phyloP scores from a whole-genome alignment of 2,888 invertebrate species.

The Cremastinae sp. region DNA sequence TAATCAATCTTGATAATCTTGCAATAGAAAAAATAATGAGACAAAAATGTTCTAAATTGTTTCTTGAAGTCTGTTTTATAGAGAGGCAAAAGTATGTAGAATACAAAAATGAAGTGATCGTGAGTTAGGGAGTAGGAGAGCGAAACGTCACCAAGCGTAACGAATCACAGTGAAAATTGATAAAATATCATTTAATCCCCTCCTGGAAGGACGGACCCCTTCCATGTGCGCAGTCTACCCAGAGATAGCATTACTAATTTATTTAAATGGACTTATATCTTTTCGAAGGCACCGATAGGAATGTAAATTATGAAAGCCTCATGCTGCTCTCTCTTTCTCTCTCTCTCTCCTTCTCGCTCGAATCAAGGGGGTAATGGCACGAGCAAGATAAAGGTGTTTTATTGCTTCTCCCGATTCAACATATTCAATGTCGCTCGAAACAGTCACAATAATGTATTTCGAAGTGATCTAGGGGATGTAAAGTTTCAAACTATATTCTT shows the following conservation, averaged over 20 bases:
- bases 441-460: slow-evolving; percentile 18
- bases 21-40: no score
- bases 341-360: no score
- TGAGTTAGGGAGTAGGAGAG: neutral
- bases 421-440: slow-evolving; percentile 60
- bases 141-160: slow-evolving; percentile 69
- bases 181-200: slow-evolving; percentile 79
- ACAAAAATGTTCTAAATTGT: no score
- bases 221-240: slow-evolving; percentile 59
- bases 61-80: no score
- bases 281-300: slow-evolving; percentile 79
- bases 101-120: neutral
- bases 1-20: no score
- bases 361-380: slow-evolving; percentile 79
- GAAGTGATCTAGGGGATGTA: slow-evolving; percentile 19
- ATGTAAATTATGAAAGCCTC: slow-evolving; percentile 77
- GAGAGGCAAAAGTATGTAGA: slow-evolving; percentile 3
- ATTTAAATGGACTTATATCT: slow-evolving; percentile 81
- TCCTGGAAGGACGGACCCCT: slow-evolving; percentile 50
- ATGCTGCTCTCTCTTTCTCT: slow-evolving; percentile 48
- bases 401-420: slow-evolving; percentile 73
- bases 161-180: slow-evolving; percentile 79
- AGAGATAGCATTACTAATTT: slow-evolving; percentile 80
- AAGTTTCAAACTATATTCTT: neutral
- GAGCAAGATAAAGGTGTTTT: slow-evolving; percentile 80